Conservation (phyloP, 1,140 invertebrate species). For the Diorhabda sublineata region DNA sequence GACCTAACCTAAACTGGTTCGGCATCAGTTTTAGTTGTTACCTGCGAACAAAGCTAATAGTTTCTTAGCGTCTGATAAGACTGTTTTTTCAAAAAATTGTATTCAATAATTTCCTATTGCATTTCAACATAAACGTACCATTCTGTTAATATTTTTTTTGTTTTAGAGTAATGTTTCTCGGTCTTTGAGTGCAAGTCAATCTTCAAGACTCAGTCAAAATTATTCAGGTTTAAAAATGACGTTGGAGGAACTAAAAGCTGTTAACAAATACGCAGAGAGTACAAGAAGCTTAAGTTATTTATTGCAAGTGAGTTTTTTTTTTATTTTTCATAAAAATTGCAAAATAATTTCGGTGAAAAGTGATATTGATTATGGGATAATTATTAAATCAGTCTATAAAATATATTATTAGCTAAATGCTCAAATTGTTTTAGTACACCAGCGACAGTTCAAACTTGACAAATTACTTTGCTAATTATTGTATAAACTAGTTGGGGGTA, state of each 20-base stretch:
- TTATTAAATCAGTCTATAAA: neutral
- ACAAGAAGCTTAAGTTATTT: slow-evolving; percentile 87
- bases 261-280: slow-evolving; percentile 87
- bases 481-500: too few relatives aligned
- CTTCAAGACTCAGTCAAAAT: slow-evolving; percentile 54
- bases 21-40: too few relatives aligned
- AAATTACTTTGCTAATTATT: too few relatives aligned
- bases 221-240: slow-evolving; percentile 64
- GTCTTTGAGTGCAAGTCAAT: slow-evolving; percentile 61
- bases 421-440: neutral
- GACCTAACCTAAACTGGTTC: too few relatives aligned
- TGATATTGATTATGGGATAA: neutral
- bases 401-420: neutral
- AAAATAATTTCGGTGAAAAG: neutral
- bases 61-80: too few relatives aligned
- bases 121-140: too few relatives aligned
- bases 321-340: neutral
- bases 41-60: too few relatives aligned
- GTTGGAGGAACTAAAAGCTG: slow-evolving; percentile 74
- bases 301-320: slow-evolving; percentile 66
- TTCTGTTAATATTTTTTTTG: too few relatives aligned
- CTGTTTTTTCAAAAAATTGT: too few relatives aligned
- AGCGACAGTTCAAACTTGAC: too few relatives aligned
- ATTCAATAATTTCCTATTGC: too few relatives aligned
- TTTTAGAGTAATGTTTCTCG: slow-evolving; percentile 48